phyloP scores from a whole-genome alignment of 2,797 vertebrate species.

The Aythya fuligula region DNA sequence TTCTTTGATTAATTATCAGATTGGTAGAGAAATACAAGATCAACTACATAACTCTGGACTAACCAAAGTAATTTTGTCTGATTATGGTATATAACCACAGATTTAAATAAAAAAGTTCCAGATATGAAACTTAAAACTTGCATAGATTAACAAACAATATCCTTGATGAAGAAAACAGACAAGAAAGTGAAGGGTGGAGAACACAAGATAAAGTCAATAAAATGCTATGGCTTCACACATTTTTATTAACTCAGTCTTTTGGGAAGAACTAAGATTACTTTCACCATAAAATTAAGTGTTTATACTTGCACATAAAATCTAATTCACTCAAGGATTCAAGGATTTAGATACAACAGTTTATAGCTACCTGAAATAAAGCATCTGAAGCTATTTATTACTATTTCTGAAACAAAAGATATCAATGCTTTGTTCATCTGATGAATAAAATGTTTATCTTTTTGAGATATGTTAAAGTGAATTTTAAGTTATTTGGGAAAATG shows the following conservation, averaged over 20 bases:
- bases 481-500: neutral
- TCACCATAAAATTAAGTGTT: neutral
- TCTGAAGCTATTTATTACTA: neutral
- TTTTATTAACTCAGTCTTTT: constrained; percentile 43
- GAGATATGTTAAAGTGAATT: neutral
- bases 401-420: neutral
- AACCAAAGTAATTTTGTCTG: neutral
- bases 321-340: neutral
- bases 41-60: neutral
- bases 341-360: neutral
- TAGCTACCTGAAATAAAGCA: neutral
- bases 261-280: neutral
- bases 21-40: neutral
- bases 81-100: neutral
- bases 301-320: neutral
- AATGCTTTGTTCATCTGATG: neutral
- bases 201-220: no score
- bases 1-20: neutral
- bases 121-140: neutral
- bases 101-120: neutral
- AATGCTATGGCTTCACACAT: neutral
- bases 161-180: constrained; percentile 45
- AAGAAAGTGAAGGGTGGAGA: neutral
- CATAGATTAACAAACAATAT: neutral
- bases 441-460: neutral